Evolutionary conservation across 2,888 invertebrate genomes (phyloP).

Genomic region (Cephus sareptanus): DNA sequence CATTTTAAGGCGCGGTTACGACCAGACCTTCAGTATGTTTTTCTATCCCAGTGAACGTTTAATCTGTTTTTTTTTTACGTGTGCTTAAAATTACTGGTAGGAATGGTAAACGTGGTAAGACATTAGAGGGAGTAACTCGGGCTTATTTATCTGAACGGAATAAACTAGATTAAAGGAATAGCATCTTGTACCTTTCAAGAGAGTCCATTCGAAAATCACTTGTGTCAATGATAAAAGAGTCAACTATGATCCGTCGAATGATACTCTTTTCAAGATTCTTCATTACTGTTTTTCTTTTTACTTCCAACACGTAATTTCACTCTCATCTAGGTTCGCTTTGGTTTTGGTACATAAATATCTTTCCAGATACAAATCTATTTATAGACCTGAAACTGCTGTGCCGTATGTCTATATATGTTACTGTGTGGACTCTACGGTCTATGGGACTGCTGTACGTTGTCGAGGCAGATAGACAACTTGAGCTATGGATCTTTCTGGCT

Average conservation of each 20-base stretch:
- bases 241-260: not conserved
- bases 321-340: not conserved
- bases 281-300: not conserved
- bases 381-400: not conserved
- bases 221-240: not conserved
- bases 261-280: not conserved
- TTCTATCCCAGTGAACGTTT: not conserved
- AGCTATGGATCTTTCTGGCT: not conserved
- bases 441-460: not conserved
- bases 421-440: not conserved
- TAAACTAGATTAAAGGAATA: not conserved
- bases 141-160: not conserved
- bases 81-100: too few species aligned
- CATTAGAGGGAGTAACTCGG: not conserved
- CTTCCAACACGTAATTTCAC: not conserved
- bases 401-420: not conserved
- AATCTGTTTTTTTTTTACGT: too few species aligned
- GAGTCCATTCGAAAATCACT: not conserved
- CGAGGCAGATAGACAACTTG: not conserved
- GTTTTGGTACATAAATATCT: not conserved
- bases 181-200: not conserved
- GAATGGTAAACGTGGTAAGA: not conserved
- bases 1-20: not conserved
- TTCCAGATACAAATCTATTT: not conserved
- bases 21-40: not conserved